Base-by-base conservation (phyloP, 2,797 vertebrate genomes). In the Sebastes hubbsi region DNA sequence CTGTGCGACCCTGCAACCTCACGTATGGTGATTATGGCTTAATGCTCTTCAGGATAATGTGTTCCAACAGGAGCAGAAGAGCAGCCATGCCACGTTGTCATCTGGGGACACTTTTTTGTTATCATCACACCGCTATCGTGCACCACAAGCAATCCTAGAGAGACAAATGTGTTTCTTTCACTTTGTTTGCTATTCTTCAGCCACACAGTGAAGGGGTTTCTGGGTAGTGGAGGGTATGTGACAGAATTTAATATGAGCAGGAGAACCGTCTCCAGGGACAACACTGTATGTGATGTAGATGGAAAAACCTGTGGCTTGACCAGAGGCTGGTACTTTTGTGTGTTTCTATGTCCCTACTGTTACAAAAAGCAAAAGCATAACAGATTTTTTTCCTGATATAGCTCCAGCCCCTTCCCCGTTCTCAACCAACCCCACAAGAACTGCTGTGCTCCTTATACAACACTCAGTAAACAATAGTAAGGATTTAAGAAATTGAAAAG, bases 151-250 rank as follows among this genome's bases (percentile, higher is more conserved):
- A 22, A 34, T 20, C 25, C 36, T 4, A 59, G 20, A 63, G 64
- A 77, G 29, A 29, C 18, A 65, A 36, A 74, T 72, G 11, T n/a
- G 59, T 58, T 70, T 77, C n/a, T 56, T 80, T 49, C 38, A 32
- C 18, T 64, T 22, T 34, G 34, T 82, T 80, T 85, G 72, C 6
- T 46, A 20, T 75, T 75, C 42, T 52, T 68, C 27, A 29, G 3
- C 46, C 59, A 49, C 24, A 34, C 2, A 11, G 20, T 36, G 20
- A 30, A 6, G 5, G 36, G 12, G n/a, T 32, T 42, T 62, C 22
- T 73, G 16, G 59, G 36, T 25, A 22, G 46, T n/a, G 18, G 52
- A 64, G 56, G 61, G 10, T 25, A 56, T 38, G 13, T 29, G 77
- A 60, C 14, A 69, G 36, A 42, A 56, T 65, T 58, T 27, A 18